Conservation (phyloP, 1,140 invertebrate genomes). For the Arctopsyche grandis region DNA sequence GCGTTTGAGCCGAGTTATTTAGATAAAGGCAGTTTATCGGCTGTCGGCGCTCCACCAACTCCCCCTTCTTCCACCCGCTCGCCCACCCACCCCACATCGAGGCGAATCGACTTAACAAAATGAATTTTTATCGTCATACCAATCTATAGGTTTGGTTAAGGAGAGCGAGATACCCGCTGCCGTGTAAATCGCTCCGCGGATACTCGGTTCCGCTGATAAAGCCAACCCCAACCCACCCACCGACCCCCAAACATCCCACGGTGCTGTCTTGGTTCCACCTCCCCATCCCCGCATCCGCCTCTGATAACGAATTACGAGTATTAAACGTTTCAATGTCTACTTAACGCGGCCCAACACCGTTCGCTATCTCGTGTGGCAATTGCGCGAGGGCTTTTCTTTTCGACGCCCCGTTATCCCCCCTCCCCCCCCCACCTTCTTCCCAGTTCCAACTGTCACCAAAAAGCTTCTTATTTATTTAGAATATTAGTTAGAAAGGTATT, state of each 20-base stretch:
- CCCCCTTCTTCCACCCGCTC: not conserved
- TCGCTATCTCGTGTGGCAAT: constrained; percentile 12
- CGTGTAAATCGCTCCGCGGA: constrained; percentile 38
- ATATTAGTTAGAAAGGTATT: too few species aligned
- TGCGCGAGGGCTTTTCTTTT: not conserved
- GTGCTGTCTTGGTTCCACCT: not conserved
- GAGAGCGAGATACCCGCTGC: constrained; percentile 37
- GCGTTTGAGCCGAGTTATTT: constrained; percentile 34
- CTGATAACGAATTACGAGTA: constrained; percentile 68
- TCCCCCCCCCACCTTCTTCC: too few species aligned
- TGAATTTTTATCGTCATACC: constrained; percentile 51
- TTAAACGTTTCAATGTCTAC: constrained; percentile 64
- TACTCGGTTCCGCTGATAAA: constrained; percentile 22
- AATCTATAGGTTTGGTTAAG: constrained; percentile 53
- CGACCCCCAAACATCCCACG: not conserved
- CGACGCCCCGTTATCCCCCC: not conserved
- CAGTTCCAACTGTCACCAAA: too few species aligned
- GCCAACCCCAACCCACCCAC: not conserved
- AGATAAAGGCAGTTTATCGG: constrained; percentile 39
- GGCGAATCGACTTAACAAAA: constrained; percentile 51
- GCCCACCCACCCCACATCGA: constrained; percentile 11
- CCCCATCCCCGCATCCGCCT: constrained; percentile 42
- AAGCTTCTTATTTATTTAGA: too few species aligned
- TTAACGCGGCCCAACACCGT: constrained; percentile 36
- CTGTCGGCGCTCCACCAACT: constrained; percentile 10